These are phyloP conservation scores for Psix sp. DNA, from an alignment of 1,140 invertebrate species.

Conservation along the genomic window DNA sequence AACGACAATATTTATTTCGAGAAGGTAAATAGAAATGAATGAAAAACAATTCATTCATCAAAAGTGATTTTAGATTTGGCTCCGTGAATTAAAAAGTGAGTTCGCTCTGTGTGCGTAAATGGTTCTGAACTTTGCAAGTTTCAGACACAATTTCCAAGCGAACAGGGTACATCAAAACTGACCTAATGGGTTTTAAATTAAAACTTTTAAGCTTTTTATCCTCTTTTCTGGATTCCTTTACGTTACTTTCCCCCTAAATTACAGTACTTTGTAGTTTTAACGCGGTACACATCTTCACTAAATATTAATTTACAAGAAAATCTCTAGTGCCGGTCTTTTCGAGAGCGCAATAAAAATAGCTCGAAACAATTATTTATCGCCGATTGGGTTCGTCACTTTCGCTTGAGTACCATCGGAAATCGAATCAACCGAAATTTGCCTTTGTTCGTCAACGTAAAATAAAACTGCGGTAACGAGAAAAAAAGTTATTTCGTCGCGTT, in stretches of 20 bases:
- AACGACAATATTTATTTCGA: too few species aligned
- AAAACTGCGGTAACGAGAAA: too few species aligned
- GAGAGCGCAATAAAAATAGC: constrained; percentile 3
- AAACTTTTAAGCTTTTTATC: constrained; percentile 46
- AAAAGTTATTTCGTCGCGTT: too few species aligned
- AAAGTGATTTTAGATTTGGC: too few species aligned
- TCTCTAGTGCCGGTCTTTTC: constrained; percentile 1
- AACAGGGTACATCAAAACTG: constrained; percentile 31
- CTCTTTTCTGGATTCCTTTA: constrained; percentile 26
- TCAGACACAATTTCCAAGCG: constrained; percentile 22
- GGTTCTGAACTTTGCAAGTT: constrained; percentile 36
- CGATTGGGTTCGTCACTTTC: too few species aligned
- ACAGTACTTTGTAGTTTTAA: constrained; percentile 29
- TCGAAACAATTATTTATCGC: background rate
- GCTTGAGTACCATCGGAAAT: too few species aligned
- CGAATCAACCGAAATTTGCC: too few species aligned
- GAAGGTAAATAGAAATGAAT: too few species aligned
- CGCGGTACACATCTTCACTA: constrained; percentile 10
- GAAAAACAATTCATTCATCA: too few species aligned
- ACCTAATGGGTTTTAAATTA: constrained; percentile 42
- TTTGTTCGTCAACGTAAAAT: too few species aligned
- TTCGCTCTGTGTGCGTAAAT: constrained; percentile 18
- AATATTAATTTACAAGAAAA: constrained; percentile 25
- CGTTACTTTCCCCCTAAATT: constrained; percentile 15
- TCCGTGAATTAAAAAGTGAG: constrained; percentile 15